These are phyloP conservation scores for Platycercus adscitus DNA, from an alignment of 2,113 vertebrate species.

Conservation along the genomic window DNA sequence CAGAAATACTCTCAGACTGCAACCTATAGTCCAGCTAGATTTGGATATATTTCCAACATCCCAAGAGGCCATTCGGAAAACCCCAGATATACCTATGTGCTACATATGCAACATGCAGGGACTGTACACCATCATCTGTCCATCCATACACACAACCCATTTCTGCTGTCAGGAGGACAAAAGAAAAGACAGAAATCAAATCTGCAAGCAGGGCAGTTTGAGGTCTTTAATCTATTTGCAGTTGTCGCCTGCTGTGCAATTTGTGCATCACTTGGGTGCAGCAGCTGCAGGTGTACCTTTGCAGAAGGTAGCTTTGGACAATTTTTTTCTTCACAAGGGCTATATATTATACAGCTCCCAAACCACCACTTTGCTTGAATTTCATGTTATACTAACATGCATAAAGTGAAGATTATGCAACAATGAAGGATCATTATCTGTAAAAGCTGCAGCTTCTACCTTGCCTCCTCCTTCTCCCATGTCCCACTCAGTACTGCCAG, in stretches of 20 bases:
- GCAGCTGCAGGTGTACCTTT: neutral
- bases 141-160: neutral
- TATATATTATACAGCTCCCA: neutral
- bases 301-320: neutral
- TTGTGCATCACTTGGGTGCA: neutral
- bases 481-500: neutral
- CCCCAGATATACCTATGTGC: accelerated
- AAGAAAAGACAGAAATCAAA: neutral
- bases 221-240: neutral
- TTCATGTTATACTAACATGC: neutral
- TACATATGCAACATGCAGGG: neutral
- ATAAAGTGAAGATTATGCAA: neutral
- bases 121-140: neutral
- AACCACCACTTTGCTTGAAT: neutral
- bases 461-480: neutral
- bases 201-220: neutral
- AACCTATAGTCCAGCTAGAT: accelerated
- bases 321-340: neutral
- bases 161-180: neutral
- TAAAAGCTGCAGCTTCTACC: neutral
- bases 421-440: neutral
- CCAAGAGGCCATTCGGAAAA: neutral
- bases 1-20: neutral
- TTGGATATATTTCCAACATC: neutral
- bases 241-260: neutral